Evolutionary conservation across 2,797 vertebrate species (phyloP).

Genomic region (Lepus oiostolus): DNA sequence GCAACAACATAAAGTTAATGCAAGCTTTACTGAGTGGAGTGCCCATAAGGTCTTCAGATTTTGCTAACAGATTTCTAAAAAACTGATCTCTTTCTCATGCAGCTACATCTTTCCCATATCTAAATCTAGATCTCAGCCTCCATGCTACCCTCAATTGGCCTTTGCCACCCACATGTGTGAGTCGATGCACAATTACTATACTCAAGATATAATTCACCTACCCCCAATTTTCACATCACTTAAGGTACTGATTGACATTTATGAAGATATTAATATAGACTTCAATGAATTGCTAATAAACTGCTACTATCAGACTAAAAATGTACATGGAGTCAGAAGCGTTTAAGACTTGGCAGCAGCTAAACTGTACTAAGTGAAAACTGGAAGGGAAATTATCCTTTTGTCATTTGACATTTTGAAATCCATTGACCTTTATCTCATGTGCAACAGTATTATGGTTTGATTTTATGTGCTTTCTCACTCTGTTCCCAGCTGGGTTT

Average conservation of each 20-base stretch:
- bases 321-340: background rate
- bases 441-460: constrained; percentile 66
- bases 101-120: too few species aligned
- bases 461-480: constrained; percentile 72
- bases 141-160: background rate
- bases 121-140: too few species aligned
- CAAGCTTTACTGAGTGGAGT: background rate
- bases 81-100: background rate
- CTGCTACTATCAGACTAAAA: constrained; percentile 9
- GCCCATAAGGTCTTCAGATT: background rate
- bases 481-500: constrained; percentile 20
- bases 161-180: background rate
- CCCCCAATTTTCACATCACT: constrained; percentile 27
- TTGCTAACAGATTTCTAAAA: background rate
- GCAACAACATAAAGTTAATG: background rate
- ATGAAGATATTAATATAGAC: constrained; percentile 65
- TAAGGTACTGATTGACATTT: constrained; percentile 73
- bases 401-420: constrained; percentile 78
- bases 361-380: constrained; percentile 46
- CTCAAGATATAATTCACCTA: background rate
- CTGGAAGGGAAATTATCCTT: constrained; percentile 56
- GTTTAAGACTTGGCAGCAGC: constrained; percentile 46
- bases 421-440: constrained; percentile 75
- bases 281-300: constrained; percentile 71
- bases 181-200: background rate